phyloP scores from a whole-genome alignment of 53 echinoderm and acorn worm species.

The Apostichopus leukothele region DNA sequence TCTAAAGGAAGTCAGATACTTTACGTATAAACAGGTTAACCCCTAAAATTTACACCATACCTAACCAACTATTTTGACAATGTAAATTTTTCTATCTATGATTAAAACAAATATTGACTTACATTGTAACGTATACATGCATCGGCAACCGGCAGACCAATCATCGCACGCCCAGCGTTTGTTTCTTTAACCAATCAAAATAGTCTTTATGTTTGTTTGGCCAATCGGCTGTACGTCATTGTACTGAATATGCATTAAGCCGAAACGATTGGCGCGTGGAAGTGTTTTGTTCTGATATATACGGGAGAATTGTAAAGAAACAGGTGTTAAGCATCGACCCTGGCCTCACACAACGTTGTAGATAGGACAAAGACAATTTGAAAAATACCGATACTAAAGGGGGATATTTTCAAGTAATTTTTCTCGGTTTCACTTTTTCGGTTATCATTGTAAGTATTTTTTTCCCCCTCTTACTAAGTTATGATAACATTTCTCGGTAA shows the following conservation, averaged over 20 bases:
- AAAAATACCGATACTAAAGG: slow-evolving; percentile 45
- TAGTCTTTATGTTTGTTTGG: not conserved
- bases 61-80: not conserved
- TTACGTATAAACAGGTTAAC: slow-evolving; percentile 30
- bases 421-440: slow-evolving; percentile 37
- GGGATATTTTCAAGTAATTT: slow-evolving; percentile 40
- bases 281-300: not conserved
- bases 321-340: slow-evolving; percentile 44
- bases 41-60: not conserved
- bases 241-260: slow-evolving; percentile 35
- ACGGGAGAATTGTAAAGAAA: not conserved
- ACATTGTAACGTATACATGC: not conserved
- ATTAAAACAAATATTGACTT: slow-evolving; percentile 43
- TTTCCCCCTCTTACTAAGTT: not conserved
- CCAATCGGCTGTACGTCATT: slow-evolving; percentile 2
- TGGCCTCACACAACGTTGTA: slow-evolving; percentile 31
- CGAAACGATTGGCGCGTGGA: slow-evolving; percentile 25
- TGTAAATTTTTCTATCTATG: not conserved
- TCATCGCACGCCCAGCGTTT: slow-evolving; percentile 10
- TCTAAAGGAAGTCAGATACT: slow-evolving; percentile 8
- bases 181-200: slow-evolving; percentile 30
- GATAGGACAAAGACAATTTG: slow-evolving; percentile 36
- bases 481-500: slow-evolving; percentile 24
- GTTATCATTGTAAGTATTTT: not conserved
- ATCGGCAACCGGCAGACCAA: slow-evolving; percentile 6